Percentiles rank a stretch among this genome's conserved stretches.
phyloP scores from a whole-genome alignment of 2,113 vertebrate species.

The Isichthys henryi region DNA sequence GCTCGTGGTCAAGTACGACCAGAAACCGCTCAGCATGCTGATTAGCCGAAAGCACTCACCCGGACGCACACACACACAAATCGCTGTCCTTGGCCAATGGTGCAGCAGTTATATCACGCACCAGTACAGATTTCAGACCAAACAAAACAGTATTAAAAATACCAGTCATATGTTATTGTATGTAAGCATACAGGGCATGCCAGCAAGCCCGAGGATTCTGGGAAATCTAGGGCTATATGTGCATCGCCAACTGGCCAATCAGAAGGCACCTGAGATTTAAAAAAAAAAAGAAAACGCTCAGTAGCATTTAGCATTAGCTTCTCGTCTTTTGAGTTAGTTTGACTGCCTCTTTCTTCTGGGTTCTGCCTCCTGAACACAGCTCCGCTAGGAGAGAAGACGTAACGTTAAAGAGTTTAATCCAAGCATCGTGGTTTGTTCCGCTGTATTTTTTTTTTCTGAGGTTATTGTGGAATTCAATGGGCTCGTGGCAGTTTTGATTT shows the following conservation, averaged over 20 bases:
- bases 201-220: background rate
- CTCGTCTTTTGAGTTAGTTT: background rate
- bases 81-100: background rate
- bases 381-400: background rate
- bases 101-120: background rate
- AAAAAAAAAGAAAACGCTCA: background rate
- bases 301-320: background rate
- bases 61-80: background rate
- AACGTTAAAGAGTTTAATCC: background rate
- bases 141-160: background rate
- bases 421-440: background rate
- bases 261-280: background rate
- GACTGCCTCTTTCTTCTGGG: background rate
- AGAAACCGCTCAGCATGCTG: background rate
- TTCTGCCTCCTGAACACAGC: background rate
- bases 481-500: background rate
- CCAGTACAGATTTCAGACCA: background rate
- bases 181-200: background rate
- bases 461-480: background rate
- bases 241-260: background rate
- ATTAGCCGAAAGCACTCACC: background rate
- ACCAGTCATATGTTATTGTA: background rate
- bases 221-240: background rate
- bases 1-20: background rate
- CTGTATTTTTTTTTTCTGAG: background rate